A percentile compares a stretch with the other conserved stretches of the same genome.
Conservation (phyloP, 2,888 invertebrate genomes). For the Epirrhoe alternata region DNA sequence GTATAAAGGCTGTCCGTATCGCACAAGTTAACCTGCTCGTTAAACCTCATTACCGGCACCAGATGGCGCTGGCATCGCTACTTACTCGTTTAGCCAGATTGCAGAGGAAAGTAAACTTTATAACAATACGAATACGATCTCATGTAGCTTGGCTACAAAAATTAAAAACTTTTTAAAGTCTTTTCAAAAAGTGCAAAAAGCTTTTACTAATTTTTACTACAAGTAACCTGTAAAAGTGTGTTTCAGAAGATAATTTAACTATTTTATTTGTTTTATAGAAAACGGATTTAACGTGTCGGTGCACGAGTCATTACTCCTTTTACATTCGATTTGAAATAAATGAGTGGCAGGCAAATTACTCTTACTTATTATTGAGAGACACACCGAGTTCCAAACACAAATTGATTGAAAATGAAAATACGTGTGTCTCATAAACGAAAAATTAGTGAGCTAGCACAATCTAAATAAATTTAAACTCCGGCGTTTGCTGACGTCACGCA, state of each 20-base stretch:
- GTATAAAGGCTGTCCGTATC: background rate
- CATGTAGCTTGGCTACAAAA: background rate
- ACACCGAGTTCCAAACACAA: no score
- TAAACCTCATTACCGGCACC: conserved; percentile 1
- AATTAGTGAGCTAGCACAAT: background rate
- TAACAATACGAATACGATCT: background rate
- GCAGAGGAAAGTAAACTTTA: background rate
- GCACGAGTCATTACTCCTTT: background rate
- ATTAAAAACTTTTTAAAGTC: background rate
- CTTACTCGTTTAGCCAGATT: background rate
- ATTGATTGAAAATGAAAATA: no score
- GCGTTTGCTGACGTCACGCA: background rate
- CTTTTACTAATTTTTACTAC: background rate
- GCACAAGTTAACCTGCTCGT: background rate
- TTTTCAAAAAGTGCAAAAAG: background rate
- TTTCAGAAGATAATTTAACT: background rate
- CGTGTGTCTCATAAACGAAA: background rate
- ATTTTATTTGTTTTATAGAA: background rate
- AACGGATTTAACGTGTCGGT: background rate
- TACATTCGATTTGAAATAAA: background rate
- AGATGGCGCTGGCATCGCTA: background rate
- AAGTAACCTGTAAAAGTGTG: background rate
- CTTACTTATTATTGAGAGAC: no score
- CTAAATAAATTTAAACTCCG: background rate
- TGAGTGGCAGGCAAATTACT: no score